Evolutionary conservation across 2,888 invertebrate genomes (phyloP), one percentile per base, ranked within the genome.

Genomic region (Silvanus unidentatus): DNA sequence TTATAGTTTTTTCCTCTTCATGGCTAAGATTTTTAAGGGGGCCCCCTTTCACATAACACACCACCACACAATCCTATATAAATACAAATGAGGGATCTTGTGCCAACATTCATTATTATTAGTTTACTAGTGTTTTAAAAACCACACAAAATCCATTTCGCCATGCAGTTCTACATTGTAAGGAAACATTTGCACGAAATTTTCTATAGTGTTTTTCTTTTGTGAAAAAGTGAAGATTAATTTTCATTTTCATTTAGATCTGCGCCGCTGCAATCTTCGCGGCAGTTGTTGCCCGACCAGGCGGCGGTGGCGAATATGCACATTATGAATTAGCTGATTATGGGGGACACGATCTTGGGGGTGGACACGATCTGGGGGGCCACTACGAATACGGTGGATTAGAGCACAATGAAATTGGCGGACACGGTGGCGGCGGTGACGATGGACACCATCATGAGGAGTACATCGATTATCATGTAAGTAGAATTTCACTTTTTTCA

Each of bases 381-480:
- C 41, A 42, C 32, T 48, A 44, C 10, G 50, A 34, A 9, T 38
- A 47, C 12, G 51, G 44, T 13, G 54, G 44, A 9, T 32, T 43
- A 6, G 46, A 49, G 12, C 58, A 45, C 15, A 50, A 55, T 42
- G 55, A 50, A 44, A 47, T 54, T 15, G 57, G 46, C 37, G 45
- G 45, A 27, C 50, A 51, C 40, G 57, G n/a, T n/a, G n/a, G 53
- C 36, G 44, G 48, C 34, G 45, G 42, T 14, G 15, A 37, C 12
- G 55, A 48, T 38, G 43, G 45, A 16, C 55, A 59, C n/a, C 47
- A 55, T 11, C 56, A 59, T 27, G 57, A 63, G 45, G 63, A 67
- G 51, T 57, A 60, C 49, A 52, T 64, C 30, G 68, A 69, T 52
- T 67, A 69, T 47, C 61, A 68, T 45, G 68, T 69, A 57, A 67